Evolutionary conservation across 2,797 vertebrate genomes (phyloP).

Genomic region (Myotis myotis): DNA sequence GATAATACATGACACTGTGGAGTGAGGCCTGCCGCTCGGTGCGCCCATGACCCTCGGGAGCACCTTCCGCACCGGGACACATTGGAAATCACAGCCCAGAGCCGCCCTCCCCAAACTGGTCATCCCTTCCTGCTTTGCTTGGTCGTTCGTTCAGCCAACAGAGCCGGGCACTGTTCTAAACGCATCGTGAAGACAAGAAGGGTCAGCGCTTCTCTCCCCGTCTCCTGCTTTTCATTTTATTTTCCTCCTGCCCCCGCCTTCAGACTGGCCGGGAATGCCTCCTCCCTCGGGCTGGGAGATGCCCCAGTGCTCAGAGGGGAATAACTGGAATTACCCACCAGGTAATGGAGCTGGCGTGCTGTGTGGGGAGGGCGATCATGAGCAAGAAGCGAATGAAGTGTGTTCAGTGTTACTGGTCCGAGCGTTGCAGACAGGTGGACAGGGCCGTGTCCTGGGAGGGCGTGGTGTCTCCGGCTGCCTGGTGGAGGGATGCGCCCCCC

Average conservation of each 20-base stretch:
- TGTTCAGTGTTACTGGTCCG: neutral
- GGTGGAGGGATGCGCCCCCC: neutral
- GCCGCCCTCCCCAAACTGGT: neutral
- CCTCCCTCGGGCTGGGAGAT: neutral
- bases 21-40: neutral
- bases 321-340: neutral
- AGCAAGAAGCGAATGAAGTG: neutral
- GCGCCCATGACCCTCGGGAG: neutral
- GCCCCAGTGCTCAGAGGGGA: neutral
- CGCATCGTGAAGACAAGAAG: neutral
- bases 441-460: fast-evolving
- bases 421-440: neutral
- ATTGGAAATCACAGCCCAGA: neutral
- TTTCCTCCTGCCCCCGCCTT: neutral
- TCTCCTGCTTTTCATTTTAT: neutral
- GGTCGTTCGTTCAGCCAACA: neutral
- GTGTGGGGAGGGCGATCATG: neutral
- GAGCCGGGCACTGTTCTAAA: neutral
- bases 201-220: conserved; percentile 65
- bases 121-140: neutral
- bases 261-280: neutral
- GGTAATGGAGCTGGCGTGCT: neutral
- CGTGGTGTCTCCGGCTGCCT: neutral
- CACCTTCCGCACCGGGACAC: neutral
- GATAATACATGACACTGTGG: neutral